A percentile compares a stretch with the other conserved stretches of the same genome.
Conservation (phyloP, 2,113 vertebrate genomes). For the Parotia lawesii region DNA sequence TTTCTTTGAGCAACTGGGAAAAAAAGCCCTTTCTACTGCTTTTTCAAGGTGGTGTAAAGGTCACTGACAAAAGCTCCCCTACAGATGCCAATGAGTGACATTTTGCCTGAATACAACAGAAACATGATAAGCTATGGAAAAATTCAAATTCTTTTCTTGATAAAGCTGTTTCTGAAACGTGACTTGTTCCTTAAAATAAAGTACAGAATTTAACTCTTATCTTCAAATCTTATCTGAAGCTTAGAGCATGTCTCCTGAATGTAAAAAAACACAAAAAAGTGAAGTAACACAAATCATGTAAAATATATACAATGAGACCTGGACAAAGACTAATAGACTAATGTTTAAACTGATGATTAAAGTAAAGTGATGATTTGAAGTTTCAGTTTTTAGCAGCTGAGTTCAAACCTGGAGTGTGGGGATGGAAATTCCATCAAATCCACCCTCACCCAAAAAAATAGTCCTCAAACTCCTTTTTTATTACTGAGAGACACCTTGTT, state of each 20-base stretch:
- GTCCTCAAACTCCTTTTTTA: not conserved
- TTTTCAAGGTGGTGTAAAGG: constrained; percentile 68
- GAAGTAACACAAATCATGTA: not conserved
- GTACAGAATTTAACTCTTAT: constrained; percentile 1
- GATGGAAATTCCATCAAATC: not conserved
- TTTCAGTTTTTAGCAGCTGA: not conserved
- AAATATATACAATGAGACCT: not conserved
- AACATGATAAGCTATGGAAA: constrained; percentile 46
- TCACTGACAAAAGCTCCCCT: constrained; percentile 65
- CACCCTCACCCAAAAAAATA: not conserved
- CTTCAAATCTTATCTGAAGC: constrained; percentile 4
- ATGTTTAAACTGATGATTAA: not conserved
- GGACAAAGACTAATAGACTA: not conserved
- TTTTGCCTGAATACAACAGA: constrained; percentile 63
- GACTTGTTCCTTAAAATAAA: constrained; percentile 8
- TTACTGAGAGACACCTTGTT: not conserved
- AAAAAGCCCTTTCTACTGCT: not conserved
- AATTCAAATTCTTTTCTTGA: constrained; percentile 48
- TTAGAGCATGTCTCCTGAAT: not conserved
- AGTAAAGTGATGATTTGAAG: not conserved
- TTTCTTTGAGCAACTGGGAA: constrained; percentile 1
- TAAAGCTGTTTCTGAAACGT: constrained; percentile 55
- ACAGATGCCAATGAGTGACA: constrained; percentile 62
- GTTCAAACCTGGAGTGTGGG: not conserved
- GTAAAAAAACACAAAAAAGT: not conserved